A percentile compares a stretch with the other conserved stretches of the same genome.
These are phyloP conservation scores for Hyaena hyaena DNA, from an alignment of 2,113 vertebrate genomes.

Conservation along the genomic window DNA sequence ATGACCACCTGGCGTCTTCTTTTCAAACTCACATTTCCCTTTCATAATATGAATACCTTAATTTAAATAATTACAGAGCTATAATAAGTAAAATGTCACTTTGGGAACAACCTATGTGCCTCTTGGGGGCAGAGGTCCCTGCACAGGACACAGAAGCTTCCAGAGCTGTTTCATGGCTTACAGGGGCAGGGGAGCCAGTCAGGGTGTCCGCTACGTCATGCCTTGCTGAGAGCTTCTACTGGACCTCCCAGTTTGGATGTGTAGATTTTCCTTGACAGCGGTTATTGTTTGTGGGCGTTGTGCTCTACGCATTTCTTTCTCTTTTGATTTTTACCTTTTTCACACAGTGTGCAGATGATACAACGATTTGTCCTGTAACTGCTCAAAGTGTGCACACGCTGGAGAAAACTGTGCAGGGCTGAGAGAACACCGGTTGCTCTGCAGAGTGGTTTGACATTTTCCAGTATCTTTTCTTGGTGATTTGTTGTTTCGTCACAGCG, in stretches of 20 bases:
- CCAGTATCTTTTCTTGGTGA: background rate
- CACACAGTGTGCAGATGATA: background rate
- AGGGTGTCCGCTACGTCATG: background rate
- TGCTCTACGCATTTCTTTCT: background rate
- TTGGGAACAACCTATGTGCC: background rate
- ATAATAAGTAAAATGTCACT: background rate
- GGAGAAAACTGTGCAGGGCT: background rate
- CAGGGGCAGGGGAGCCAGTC: too few relatives aligned
- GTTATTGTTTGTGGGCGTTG: background rate
- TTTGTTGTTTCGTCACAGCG: background rate
- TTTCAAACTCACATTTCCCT: background rate
- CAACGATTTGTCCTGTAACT: background rate
- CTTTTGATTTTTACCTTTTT: background rate
- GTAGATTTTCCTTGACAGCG: background rate
- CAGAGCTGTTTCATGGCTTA: background rate
- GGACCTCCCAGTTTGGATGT: background rate
- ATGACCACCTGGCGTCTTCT: background rate
- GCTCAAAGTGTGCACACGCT: background rate
- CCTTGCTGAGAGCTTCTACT: background rate
- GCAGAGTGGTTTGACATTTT: background rate
- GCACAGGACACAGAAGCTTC: accelerated
- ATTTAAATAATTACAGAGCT: background rate
- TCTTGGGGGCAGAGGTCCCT: background rate
- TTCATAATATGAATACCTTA: background rate
- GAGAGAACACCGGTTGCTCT: background rate